Evolutionary conservation across 2,797 vertebrate species (phyloP), one percentile per base, ranked within the genome.

Genomic region (Hypotaenidia okinawae): DNA sequence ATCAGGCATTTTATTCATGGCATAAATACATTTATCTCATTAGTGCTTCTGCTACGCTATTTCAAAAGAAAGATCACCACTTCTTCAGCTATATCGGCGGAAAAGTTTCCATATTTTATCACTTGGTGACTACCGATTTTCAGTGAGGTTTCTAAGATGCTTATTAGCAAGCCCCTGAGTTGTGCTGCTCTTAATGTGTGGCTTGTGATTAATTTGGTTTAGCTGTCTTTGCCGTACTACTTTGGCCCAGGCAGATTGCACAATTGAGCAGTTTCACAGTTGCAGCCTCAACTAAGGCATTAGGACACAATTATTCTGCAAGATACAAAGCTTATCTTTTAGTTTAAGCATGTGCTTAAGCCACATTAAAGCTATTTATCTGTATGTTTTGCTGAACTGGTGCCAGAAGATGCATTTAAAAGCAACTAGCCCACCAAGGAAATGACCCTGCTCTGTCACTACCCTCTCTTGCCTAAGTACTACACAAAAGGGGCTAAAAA

Each of bases 21-120:
- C 88, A 90, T 95, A 97, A 94, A 96, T 94, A 90, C 94, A 87
- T 96, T 87, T 83, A 92, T 94, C 91, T 93, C 91, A 84, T 80
- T 84, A 55, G 45, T 80, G 90, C 74, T 94, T 89, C 88, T 90
- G 72, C 75, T 67, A 45, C 52, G 61, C 43, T 9, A 28, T 55
- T 90, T 80, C 61, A 83, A 78, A 90, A 87, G 78, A 89, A 77
- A 84, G 66, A 86, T 79, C 86, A 92, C 72, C 58, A 21, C 68
- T 18, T 77, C 67, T 88, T 51, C 14, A 89, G 67, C 75, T 80
- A 80, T 77, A 87, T 89, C 86, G 43, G 84, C 84, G 57, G 18
- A 86, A 81, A 90, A 45, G 30, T 80, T 89, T 37, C 74, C 14
- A 0, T 74, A 18, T 74, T 95, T 92, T 89, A 92, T 87, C 72